Base-by-base conservation (phyloP, 1,140 invertebrate genomes). In the Drosophila pachea region DNA sequence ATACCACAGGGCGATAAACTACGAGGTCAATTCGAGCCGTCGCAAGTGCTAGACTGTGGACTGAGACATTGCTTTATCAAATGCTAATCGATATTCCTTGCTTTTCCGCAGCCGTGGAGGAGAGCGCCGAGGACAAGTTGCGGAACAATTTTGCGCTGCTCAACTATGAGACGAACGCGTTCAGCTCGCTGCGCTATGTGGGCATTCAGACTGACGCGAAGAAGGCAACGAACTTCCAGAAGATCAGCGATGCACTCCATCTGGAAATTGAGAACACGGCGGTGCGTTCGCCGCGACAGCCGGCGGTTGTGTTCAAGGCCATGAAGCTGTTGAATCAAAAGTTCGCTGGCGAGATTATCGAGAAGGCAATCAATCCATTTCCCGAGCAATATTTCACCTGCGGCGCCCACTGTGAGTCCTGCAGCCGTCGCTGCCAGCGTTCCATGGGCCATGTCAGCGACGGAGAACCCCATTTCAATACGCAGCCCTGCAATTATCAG, bases 301-400 rank as follows among this genome's bases (percentile, higher is more conserved):
- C 94, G 5, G 89, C 91, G 50, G 89, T 94, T 36, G 92, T 95
- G 55, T 95, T 92, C 75, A 90, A 91, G 45, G 93, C 93, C 0
- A 90, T 95, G 65, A 87, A 94, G 91, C 90, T 91, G 35, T 90
- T 97, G 11, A 96, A 96, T 90, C 93, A 95, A 50, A 95, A 95
- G 87, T 96, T 96, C 82, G 93, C 91, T 78, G 94, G 93, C 4
- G 91, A 93, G 59, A 93, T 95, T 33, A 91, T 91, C 42, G 93
- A 93, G 70, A 90, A 90, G 47, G 87, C 91, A 9, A 91, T 92
- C 45, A 91, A 92, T 73, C 90, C 94, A 45, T 96, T 96, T 90
- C 93, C 95, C 14, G 94, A 95, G 75, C 93, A 95, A 82, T 95
- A 95, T 90, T 96, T 96, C 77, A 95, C 94, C 0, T 97, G 95